phyloP scores from a whole-genome alignment of 2,797 vertebrate species.

The Sebastes vulpes region DNA sequence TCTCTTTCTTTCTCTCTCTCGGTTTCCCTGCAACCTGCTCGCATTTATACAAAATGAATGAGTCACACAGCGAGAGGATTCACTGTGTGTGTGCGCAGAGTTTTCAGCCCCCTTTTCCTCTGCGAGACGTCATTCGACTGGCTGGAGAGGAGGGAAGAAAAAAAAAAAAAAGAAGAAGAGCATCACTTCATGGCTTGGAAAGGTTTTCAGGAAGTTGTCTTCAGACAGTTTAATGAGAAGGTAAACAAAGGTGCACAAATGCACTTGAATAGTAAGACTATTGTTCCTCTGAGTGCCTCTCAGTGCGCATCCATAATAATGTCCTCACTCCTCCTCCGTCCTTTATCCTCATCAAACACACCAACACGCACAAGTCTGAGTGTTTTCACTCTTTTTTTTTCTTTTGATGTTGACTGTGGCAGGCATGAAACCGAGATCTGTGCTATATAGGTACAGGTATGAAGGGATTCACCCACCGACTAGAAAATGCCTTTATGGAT shows the following conservation, averaged over 20 bases:
- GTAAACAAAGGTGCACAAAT: slow-evolving; percentile 51
- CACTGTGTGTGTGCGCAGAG: slow-evolving; percentile 62
- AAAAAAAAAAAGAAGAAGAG: not conserved
- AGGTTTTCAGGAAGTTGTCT: slow-evolving; percentile 71
- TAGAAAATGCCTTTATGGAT: slow-evolving; percentile 55
- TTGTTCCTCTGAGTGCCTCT: slow-evolving; percentile 53
- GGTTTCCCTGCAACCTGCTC: slow-evolving; percentile 60
- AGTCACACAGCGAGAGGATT: slow-evolving; percentile 80
- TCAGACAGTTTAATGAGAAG: slow-evolving; percentile 27
- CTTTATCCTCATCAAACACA: slow-evolving; percentile 19
- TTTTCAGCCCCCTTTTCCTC: slow-evolving; percentile 72
- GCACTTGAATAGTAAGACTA: slow-evolving; percentile 47
- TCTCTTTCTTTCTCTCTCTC: slow-evolving; percentile 21
- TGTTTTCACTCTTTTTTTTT: not conserved
- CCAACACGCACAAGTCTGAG: not conserved
- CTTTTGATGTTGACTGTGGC: slow-evolving; percentile 46
- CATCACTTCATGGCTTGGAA: slow-evolving; percentile 45
- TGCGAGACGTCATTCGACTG: slow-evolving; percentile 76
- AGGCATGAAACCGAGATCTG: slow-evolving; percentile 42
- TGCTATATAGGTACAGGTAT: slow-evolving; percentile 24
- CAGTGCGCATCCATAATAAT: slow-evolving; percentile 41
- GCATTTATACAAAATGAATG: slow-evolving; percentile 75
- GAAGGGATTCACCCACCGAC: slow-evolving; percentile 19
- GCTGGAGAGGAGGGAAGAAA: not conserved
- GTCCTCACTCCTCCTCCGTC: slow-evolving; percentile 22